Evolutionary conservation across 2,113 vertebrate genomes (phyloP).

Genomic region (Lasiurus cinereus): DNA sequence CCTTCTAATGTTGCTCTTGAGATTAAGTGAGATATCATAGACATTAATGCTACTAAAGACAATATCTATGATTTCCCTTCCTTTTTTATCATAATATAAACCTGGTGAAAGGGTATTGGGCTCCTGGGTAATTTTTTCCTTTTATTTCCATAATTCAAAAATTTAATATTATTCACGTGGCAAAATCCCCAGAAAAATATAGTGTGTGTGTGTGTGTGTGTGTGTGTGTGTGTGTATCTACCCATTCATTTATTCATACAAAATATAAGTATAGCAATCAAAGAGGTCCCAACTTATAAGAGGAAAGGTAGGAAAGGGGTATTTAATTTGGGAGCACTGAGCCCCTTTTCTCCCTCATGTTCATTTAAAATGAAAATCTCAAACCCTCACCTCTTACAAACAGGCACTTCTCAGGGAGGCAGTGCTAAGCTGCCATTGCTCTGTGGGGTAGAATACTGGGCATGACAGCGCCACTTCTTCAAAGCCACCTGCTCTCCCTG

Average conservation of each 20-base stretch:
- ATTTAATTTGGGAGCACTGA: not conserved
- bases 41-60: not conserved
- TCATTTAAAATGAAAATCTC: not conserved
- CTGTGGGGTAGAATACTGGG: no score
- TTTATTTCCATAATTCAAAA: not conserved
- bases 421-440: accelerated
- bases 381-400: not conserved
- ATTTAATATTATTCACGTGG: not conserved
- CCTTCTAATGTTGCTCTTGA: not conserved
- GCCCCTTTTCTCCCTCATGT: not conserved
- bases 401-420: no score
- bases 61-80: not conserved
- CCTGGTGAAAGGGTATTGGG: not conserved
- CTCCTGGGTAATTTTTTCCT: not conserved
- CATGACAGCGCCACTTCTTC: no score
- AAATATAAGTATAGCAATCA: not conserved
- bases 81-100: not conserved
- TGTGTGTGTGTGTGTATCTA: not conserved
- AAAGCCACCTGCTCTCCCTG: not conserved
- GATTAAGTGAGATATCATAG: not conserved
- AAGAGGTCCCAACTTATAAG: not conserved
- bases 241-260: not conserved
- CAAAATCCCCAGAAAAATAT: not conserved
- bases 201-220: not conserved
- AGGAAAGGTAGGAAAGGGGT: not conserved